phyloP scores from a whole-genome alignment of 2,888 invertebrate species.

The Catocala nupta region DNA sequence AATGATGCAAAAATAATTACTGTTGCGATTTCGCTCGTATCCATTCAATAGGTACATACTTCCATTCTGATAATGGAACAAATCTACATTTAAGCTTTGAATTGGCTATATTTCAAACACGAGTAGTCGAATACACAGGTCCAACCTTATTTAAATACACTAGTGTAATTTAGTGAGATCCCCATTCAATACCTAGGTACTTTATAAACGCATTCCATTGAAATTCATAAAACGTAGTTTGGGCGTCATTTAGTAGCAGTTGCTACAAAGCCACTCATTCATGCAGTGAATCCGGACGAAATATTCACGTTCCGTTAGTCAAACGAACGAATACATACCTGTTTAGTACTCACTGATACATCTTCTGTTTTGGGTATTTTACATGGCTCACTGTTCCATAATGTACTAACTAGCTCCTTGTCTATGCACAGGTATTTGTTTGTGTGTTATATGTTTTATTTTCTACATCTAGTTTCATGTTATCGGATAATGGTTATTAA shows the following conservation, averaged over 20 bases:
- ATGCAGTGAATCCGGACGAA: constrained; percentile 68
- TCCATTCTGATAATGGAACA: too few species aligned
- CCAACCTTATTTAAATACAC: constrained; percentile 2
- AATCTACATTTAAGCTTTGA: neutral
- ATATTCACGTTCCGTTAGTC: constrained; percentile 75
- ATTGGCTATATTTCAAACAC: constrained; percentile 1
- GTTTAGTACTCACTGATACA: constrained; percentile 41
- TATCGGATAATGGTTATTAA: too few species aligned
- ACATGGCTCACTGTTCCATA: neutral
- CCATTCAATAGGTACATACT: too few species aligned
- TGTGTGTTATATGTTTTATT: too few species aligned
- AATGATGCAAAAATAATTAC: constrained; percentile 38
- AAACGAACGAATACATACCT: constrained; percentile 60
- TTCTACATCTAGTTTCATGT: too few species aligned
- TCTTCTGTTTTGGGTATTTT: constrained; percentile 21
- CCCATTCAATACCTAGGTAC: constrained; percentile 40
- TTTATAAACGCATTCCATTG: constrained; percentile 54
- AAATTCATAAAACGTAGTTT: constrained; percentile 60
- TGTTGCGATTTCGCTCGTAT: neutral
- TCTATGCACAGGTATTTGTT: too few species aligned
- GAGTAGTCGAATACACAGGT: constrained; percentile 4
- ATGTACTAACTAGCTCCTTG: too few species aligned
- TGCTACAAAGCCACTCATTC: constrained; percentile 67
- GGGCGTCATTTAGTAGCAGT: constrained; percentile 56
- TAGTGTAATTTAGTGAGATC: constrained; percentile 27